Percentiles rank a stretch among this genome's conserved stretches.
Conservation (phyloP, 2,797 vertebrate species). For the Scarus forsteni region DNA sequence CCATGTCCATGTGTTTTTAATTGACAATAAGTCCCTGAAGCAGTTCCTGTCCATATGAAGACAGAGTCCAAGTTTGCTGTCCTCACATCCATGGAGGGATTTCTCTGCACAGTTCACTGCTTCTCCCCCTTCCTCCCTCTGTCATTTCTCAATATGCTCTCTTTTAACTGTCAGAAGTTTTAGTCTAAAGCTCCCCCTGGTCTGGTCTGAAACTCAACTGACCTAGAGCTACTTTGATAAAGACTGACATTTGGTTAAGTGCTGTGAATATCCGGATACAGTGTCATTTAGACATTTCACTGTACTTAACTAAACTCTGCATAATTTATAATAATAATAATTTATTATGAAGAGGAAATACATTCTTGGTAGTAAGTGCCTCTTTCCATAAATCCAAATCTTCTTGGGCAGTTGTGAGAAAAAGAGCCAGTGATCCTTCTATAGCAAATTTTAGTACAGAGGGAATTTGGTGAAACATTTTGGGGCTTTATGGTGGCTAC, state of each 20-base stretch:
- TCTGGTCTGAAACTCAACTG: slow-evolving; percentile 21
- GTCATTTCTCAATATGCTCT: no score
- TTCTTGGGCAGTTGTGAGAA: neutral
- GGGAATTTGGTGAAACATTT: neutral
- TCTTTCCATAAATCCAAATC: neutral
- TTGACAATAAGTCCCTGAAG: no score
- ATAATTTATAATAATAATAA: neutral
- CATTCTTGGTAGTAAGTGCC: neutral
- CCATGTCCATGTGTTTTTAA: no score
- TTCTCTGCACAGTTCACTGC: no score
- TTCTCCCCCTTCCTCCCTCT: no score
- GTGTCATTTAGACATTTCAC: neutral
- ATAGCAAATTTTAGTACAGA: neutral
- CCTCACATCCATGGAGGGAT: no score
- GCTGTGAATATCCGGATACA: neutral
- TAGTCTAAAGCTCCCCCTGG: neutral
- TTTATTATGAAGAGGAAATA: no score
- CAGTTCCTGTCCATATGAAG: no score
- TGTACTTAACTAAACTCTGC: neutral
- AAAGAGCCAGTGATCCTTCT: neutral
- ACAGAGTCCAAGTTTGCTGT: no score
- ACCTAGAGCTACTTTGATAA: neutral
- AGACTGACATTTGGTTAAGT: slow-evolving; percentile 1
- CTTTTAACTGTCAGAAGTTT: slow-evolving; percentile 26
- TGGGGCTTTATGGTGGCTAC: neutral